Base-by-base conservation (phyloP, 2,113 vertebrate genomes). In the Mola mola region DNA sequence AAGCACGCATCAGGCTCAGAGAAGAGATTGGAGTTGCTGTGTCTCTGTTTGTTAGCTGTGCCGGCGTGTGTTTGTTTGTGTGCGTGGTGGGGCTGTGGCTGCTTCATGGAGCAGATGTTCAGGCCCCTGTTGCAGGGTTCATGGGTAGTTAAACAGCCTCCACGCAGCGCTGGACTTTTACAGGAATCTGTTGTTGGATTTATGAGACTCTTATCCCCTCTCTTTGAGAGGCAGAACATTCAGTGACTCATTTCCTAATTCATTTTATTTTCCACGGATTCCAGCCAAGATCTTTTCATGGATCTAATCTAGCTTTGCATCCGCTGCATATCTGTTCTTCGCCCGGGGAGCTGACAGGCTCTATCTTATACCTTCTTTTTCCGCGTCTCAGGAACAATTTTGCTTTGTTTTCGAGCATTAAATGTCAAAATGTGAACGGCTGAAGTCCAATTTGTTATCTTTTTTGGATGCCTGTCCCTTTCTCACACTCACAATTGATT, bases 231-330 rank as follows among this genome's bases (percentile, higher is more conserved):
- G 22, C 17, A 56, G 36, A 74, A 75, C 55, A 62, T 66, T 75
- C 65, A 55, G 68, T 81, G 76, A 88, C 66, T 87, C 81, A 88
- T 84, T 85, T 87, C 76, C 83, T 59, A 31, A 68, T 76, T 52
- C 8, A 10, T 78, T 79, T 82, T 75, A 55, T 82, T 61, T 70
- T 79, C 56, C 72, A 66, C 49, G 70, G 73, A 77, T 72, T 78
- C 57, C 36, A 55, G 71, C 86, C 79, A 83, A 78, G 48, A 63
- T 75, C 26, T 63, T 76, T 66, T 79, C 56, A 56, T 6, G 10
- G 61, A 46, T 48, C 52, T 77, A 70, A 83, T 83, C 74, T 75
- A 17, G 17, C 47, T 52, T 72, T 65, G 63, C 60, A 81, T 84
- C 75, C 61, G 20, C 49, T 17, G 12, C 31, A 21, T 47, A 52